These are phyloP conservation scores for Dasyornis broadbenti DNA, from an alignment of 2,113 vertebrate species.

Conservation along the genomic window DNA sequence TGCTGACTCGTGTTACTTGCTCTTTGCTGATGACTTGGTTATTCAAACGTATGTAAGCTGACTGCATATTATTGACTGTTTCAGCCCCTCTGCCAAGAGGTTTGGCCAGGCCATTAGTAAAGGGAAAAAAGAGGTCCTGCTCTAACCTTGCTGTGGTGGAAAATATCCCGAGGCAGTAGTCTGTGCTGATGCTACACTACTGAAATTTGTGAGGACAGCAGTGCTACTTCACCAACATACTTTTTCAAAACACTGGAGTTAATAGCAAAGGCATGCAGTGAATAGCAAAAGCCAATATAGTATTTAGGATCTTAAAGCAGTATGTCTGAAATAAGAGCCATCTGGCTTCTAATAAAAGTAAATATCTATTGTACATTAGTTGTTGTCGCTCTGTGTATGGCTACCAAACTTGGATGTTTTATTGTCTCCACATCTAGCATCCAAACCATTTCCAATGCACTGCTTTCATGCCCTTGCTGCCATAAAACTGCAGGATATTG, in stretches of 20 bases:
- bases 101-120: neutral
- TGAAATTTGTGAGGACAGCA: neutral
- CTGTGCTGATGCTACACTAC: neutral
- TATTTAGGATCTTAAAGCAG: neutral
- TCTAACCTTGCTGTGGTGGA: slow-evolving; percentile 21
- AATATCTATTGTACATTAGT: neutral
- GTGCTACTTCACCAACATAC: neutral
- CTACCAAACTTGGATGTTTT: neutral
- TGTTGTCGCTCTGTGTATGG: neutral
- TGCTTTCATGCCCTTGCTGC: neutral
- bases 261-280: neutral
- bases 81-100: neutral
- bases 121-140: neutral
- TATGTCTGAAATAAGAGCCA: neutral
- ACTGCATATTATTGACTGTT: neutral
- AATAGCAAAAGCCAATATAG: neutral
- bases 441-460: neutral
- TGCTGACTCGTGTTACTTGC: neutral
- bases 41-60: neutral
- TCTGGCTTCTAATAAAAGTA: neutral
- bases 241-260: neutral
- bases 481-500: neutral
- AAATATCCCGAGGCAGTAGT: slow-evolving; percentile 30
- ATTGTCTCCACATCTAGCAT: neutral
- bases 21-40: slow-evolving; percentile 17